Conservation (phyloP, 1,140 invertebrate species). For the Caenorhabditis inopinata region DNA sequence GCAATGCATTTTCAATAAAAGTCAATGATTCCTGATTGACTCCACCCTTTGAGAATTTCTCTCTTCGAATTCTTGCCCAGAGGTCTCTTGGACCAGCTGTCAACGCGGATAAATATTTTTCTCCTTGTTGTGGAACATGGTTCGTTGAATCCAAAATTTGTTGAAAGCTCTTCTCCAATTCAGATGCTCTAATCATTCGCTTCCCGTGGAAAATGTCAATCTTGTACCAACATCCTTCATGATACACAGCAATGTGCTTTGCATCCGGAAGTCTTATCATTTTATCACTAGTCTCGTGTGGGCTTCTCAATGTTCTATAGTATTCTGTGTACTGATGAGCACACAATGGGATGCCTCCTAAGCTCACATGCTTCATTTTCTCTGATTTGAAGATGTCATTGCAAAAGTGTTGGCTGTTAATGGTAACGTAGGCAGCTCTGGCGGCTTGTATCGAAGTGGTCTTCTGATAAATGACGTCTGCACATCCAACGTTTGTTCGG, state of each 20-base stretch:
- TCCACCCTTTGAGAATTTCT: slow-evolving; percentile 49
- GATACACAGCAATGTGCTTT: slow-evolving; percentile 51
- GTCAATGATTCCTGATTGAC: slow-evolving; percentile 51
- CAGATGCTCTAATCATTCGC: slow-evolving; percentile 43
- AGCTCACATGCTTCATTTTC: slow-evolving; percentile 46
- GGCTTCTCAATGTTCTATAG: slow-evolving; percentile 48
- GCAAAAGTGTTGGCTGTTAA: slow-evolving; percentile 44
- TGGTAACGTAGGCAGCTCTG: slow-evolving; percentile 52
- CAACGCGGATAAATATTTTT: slow-evolving; percentile 42
- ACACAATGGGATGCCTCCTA: slow-evolving; percentile 53
- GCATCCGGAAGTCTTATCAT: slow-evolving; percentile 50
- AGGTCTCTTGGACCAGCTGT: slow-evolving; percentile 51
- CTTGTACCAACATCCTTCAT: slow-evolving; percentile 55
- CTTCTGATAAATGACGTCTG: slow-evolving; percentile 50
- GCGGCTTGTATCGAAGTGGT: slow-evolving; percentile 51
- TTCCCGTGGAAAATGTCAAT: slow-evolving; percentile 47
- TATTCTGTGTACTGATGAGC: slow-evolving; percentile 50
- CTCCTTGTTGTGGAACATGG: slow-evolving; percentile 35
- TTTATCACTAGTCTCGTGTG: slow-evolving; percentile 44
- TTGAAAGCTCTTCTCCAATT: slow-evolving; percentile 53
- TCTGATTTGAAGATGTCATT: slow-evolving; percentile 50
- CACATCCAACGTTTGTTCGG: slow-evolving; percentile 52
- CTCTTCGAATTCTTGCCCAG: slow-evolving; percentile 49
- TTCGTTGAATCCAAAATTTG: slow-evolving; percentile 43
- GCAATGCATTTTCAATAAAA: slow-evolving; percentile 49